These are phyloP conservation scores for Sebastes jordani DNA, from an alignment of 2,797 vertebrate species.

Conservation along the genomic window DNA sequence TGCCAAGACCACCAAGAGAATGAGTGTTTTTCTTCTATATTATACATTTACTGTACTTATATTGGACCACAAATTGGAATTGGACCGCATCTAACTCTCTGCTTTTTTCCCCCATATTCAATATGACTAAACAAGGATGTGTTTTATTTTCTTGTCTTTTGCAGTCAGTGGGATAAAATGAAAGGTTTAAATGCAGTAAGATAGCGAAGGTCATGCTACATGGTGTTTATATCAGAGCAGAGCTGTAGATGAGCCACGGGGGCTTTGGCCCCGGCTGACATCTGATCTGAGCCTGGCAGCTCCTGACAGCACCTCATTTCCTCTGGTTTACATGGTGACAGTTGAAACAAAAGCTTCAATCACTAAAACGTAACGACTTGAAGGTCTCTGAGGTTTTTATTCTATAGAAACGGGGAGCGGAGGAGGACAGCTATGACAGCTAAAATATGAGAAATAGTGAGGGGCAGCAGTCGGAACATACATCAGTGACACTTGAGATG, in stretches of 20 bases:
- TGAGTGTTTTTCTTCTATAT: too few relatives aligned
- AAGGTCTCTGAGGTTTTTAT: conserved; percentile 11
- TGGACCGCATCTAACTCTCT: too few relatives aligned
- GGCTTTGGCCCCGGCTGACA: not conserved
- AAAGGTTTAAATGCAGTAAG: not conserved
- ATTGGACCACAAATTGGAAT: not conserved
- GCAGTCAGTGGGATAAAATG: not conserved
- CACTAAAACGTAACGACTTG: conserved; percentile 1
- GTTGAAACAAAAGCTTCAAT: conserved; percentile 24
- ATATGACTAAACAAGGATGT: not conserved
- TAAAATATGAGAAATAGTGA: not conserved
- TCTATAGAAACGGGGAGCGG: not conserved
- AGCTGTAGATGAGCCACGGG: not conserved
- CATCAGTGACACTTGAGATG: not conserved
- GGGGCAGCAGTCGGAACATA: not conserved
- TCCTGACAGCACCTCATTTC: conserved; percentile 13
- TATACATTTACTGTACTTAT: not conserved
- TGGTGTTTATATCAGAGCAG: not conserved
- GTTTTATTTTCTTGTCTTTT: not conserved
- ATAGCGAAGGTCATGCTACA: not conserved
- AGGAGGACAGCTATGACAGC: conserved; percentile 2
- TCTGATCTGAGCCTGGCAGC: conserved; percentile 7
- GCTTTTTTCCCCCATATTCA: not conserved
- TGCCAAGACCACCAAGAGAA: too few relatives aligned
- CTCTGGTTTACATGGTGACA: conserved; percentile 2